A percentile compares a stretch with the other conserved stretches of the same genome.
phyloP scores from a whole-genome alignment of 2,888 invertebrate species.

The Pseudolycoriella hygida region DNA sequence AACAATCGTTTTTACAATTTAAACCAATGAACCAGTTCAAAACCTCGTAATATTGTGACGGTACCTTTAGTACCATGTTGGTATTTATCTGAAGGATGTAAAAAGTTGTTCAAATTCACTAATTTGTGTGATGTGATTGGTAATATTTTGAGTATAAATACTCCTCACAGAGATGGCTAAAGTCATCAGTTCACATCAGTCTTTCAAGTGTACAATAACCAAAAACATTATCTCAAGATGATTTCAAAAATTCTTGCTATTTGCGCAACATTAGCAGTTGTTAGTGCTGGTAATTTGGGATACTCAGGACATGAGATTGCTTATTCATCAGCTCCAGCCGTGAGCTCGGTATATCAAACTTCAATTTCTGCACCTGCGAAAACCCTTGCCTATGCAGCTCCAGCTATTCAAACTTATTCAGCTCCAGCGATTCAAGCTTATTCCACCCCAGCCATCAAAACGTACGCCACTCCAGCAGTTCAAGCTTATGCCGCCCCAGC shows the following conservation, averaged over 20 bases:
- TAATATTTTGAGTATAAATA: neutral
- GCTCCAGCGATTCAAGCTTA: conserved; percentile 14
- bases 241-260: conserved; percentile 34
- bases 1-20: too few relatives aligned
- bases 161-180: neutral
- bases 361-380: conserved; percentile 5
- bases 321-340: conserved; percentile 28
- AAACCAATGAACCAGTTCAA: too few relatives aligned
- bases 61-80: too few relatives aligned
- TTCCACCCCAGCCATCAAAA: conserved; percentile 11
- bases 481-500: conserved; percentile 17
- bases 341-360: conserved; percentile 15
- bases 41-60: too few relatives aligned
- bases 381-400: conserved; percentile 13
- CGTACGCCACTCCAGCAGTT: conserved; percentile 20
- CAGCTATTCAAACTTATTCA: conserved; percentile 14
- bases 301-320: neutral
- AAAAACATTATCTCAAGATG: conserved; percentile 18
- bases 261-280: conserved; percentile 38
- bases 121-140: neutral
- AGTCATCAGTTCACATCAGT: conserved; percentile 1
- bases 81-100: too few relatives aligned
- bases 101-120: too few relatives aligned
- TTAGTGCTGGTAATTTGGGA: conserved; percentile 37
- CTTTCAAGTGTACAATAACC: neutral